Conservation (phyloP, 2,888 invertebrate species). For the Sinotaia quadrata region DNA sequence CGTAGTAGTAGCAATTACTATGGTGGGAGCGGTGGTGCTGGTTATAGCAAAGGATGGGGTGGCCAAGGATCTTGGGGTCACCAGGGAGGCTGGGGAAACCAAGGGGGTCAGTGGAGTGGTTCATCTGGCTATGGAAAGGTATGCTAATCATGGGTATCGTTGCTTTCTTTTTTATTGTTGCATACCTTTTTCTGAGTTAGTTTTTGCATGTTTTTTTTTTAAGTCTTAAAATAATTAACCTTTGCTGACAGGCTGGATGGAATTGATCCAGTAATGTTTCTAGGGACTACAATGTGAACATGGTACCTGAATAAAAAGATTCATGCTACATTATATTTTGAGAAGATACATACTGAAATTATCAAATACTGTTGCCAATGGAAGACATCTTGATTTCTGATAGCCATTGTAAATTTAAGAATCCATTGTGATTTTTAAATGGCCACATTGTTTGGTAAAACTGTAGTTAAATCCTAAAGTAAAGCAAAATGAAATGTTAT, state of each 20-base stretch:
- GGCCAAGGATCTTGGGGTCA: slow-evolving; percentile 47
- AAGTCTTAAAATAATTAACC: no score
- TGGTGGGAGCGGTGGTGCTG: slow-evolving; percentile 38
- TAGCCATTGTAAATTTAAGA: background rate
- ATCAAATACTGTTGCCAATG: no score
- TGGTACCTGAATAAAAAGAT: no score
- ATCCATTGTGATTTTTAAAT: background rate
- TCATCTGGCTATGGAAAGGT: slow-evolving; percentile 16
- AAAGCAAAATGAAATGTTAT: background rate
- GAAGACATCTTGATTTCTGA: background rate
- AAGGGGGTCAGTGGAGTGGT: slow-evolving; percentile 20
- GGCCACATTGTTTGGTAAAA: background rate
- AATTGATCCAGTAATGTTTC: no score
- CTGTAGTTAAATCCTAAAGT: background rate
- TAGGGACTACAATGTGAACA: no score
- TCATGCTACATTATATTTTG: no score
- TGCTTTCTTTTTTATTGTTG: background rate
- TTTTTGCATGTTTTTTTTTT: background rate
- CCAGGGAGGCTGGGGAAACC: slow-evolving; percentile 31
- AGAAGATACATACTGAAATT: no score
- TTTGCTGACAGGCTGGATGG: no score
- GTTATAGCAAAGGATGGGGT: slow-evolving; percentile 50
- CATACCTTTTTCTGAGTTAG: background rate
- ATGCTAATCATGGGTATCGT: background rate
- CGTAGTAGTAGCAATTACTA: slow-evolving; percentile 35